Base-by-base conservation (phyloP, 2,888 invertebrate genomes). In the Taenaris catops region DNA sequence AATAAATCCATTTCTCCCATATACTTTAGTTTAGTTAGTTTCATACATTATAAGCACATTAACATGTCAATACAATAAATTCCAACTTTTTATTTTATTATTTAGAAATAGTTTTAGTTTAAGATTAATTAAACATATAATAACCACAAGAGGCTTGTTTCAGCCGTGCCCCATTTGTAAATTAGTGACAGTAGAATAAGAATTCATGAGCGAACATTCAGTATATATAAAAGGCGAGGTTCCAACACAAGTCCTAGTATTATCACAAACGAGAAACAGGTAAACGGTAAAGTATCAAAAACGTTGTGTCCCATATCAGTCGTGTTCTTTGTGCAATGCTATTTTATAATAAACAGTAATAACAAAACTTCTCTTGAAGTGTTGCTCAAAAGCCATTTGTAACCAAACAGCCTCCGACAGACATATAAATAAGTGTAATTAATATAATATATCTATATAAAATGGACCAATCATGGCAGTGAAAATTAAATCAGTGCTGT, bases 381-480 rank as follows among this genome's bases (percentile, higher is more conserved):
- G 84, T 84, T 80, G 84, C 84, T 84, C 84, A 84, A 84, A 80
- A 78, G 78, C 66, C 57, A 55, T 62, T 53, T 58, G 68, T 75
- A 72, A 75, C 76, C 78, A 67, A 71, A 72, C 70, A 79, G 81
- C 80, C 73, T 79, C 81, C 81, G 81, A 75, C 72, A 81, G 84
- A 83, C 81, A 83, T 81, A 83, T 81, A 76, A 83, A 78, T 75
- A 74, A 73, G 83, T 80, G 80, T 80, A 74, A 41, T 32, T 69
- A 73, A 51, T 53, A 52, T 54, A 53, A 59, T 62, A 70, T 65
- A 67, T 70, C 73, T 83, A 78, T 68, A 52, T 65, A 72, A 83
- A 81, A 84, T 73, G 81, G 84, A 84, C 84, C 84, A 84, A 84
- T 80, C 79, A 84, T 76, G 84, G 81, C 84, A 84, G 83, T 83